Conservation (phyloP, 1,140 invertebrate genomes). For the Chrysopa pallens region DNA sequence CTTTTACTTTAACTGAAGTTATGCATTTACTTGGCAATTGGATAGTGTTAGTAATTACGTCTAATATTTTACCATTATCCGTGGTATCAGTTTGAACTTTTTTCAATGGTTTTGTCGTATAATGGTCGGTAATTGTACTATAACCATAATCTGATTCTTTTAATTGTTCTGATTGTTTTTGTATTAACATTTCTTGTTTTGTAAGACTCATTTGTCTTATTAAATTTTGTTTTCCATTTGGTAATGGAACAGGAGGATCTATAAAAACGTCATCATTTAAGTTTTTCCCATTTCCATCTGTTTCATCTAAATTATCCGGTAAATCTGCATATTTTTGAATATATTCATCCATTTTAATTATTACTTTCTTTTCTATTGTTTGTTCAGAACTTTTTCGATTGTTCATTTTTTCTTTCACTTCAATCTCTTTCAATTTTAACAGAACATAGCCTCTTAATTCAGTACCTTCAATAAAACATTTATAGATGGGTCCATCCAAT, state of each 20-base stretch:
- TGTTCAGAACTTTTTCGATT: not conserved
- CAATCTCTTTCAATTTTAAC: not conserved
- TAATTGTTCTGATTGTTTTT: no score
- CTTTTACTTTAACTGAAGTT: no score
- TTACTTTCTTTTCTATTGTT: slow-evolving; percentile 20
- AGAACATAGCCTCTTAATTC: slow-evolving; percentile 10
- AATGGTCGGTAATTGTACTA: not conserved
- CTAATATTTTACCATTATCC: no score
- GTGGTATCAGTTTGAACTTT: not conserved
- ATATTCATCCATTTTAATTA: slow-evolving; percentile 18
- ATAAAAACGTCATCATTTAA: no score
- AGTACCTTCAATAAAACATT: slow-evolving; percentile 41
- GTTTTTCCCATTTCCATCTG: no score
- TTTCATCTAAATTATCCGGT: no score
- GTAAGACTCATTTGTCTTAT: no score
- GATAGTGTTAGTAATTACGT: no score
- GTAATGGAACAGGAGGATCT: no score
- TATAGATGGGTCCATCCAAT: slow-evolving; percentile 39
- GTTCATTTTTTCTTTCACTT: not conserved
- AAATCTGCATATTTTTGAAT: slow-evolving; percentile 19
- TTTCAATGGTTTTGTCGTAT: not conserved
- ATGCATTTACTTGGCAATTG: no score
- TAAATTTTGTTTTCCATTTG: no score
- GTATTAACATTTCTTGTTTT: no score
- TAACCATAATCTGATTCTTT: not conserved